Base-by-base conservation (phyloP, 2,888 invertebrate species). In the Acronicta alni region DNA sequence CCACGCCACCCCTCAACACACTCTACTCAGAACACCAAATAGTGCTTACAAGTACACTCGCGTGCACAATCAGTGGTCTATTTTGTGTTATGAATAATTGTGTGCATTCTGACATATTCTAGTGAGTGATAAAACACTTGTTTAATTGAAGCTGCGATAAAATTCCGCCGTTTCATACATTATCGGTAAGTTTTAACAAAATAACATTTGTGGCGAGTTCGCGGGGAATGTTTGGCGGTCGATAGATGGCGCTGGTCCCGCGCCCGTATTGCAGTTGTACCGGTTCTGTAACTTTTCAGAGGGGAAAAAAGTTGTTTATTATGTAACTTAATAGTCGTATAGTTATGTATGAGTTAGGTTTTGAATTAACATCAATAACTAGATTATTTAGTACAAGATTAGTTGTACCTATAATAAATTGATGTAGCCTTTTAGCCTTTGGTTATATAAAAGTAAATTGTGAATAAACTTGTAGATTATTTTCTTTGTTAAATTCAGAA, bases 211-310 rank as follows among this genome's bases (percentile, higher is more conserved):
- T 68, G 62, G 67, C 62, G 57, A 48, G 60, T 41, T 72, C 51
- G 53, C 42, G 37, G 38, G 44, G 54, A 61, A 60, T 72, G 59
- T 76, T 74, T 77, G 72, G 49, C 70, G 71, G 74, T 66, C 85
- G 77, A 66, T 84, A 92, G 92, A 89, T 91, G 92, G 91, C 92
- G 89, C 68, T 83, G 75, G 64, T 67, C 58, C 72, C 83, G 87
- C 86, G 85, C 87, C 89, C 82, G 86, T 90, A 89, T 87, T 92
- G 92, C 92, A 90, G 90, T 84, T 85, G 81, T 86, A 86, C 83
- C 83, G 78, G 82, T 81, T 83, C 80, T 80, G 81, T 83, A 81
- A 81, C 79, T 81, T 84, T 79, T 80, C 64, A 39, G 18, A 48
- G 41, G 41, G 15, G 54, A 60, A 74, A 68, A 76, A 75, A 73